Evolutionary conservation across 2,113 vertebrate genomes (phyloP).

Genomic region (Nyctibius bracteatus): DNA sequence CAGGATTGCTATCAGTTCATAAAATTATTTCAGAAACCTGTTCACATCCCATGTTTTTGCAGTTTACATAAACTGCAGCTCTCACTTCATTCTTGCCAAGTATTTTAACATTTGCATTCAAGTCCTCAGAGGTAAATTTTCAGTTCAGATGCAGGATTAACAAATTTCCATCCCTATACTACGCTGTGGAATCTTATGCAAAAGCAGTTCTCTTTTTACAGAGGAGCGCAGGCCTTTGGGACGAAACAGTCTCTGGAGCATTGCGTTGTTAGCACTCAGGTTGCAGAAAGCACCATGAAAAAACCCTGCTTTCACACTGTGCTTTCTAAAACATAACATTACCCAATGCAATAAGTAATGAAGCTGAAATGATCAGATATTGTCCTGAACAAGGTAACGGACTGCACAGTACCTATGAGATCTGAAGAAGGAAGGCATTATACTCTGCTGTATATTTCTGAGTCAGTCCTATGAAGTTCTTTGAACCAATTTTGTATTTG

Average conservation of each 20-base stretch:
- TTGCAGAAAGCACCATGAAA: not conserved
- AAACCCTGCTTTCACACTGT: not conserved
- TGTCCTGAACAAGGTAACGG: not conserved
- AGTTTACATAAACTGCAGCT: slow-evolving; percentile 53
- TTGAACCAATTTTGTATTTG: not conserved
- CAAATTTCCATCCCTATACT: not conserved
- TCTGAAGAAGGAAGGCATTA: not conserved
- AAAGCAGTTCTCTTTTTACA: not conserved
- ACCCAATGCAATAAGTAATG: not conserved
- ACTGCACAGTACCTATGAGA: not conserved
- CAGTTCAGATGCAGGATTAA: slow-evolving; percentile 20
- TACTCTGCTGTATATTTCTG: not conserved
- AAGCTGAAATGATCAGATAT: not conserved
- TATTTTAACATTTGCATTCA: slow-evolving; percentile 35
- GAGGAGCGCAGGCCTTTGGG: not conserved
- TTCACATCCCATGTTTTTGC: slow-evolving; percentile 50
- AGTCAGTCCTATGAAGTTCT: not conserved
- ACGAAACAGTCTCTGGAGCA: not conserved
- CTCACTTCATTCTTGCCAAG: slow-evolving; percentile 17
- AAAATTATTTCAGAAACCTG: slow-evolving; percentile 47
- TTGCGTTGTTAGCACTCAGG: not conserved
- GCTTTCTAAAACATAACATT: not conserved
- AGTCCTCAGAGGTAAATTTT: slow-evolving; percentile 5
- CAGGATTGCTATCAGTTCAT: not conserved
- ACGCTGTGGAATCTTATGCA: not conserved